Percentiles rank a stretch among this genome's conserved stretches.
Conservation (phyloP, 1,140 invertebrate species). For the Pseudomyrmex dendroicus region DNA sequence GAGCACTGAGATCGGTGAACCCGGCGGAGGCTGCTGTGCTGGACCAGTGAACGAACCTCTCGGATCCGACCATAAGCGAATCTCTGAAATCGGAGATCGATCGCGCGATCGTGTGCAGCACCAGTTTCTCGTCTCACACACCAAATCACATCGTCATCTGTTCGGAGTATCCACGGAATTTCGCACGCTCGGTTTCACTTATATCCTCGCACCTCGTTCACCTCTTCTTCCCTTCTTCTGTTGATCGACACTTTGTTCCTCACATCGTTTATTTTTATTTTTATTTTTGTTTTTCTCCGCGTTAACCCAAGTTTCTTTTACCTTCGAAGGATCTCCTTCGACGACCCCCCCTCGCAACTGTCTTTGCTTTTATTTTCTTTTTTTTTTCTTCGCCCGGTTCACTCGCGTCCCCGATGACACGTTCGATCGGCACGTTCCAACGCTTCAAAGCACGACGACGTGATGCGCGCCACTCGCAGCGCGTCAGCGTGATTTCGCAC, state of each 20-base stretch:
- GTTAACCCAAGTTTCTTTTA: conserved; percentile 32
- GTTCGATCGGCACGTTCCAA: conserved; percentile 42
- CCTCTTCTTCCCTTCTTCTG: background rate
- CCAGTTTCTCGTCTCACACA: background rate
- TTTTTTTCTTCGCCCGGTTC: conserved; percentile 24
- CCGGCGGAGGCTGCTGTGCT: conserved; percentile 12
- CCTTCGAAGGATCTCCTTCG: conserved; percentile 23
- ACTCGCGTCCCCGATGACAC: conserved; percentile 43
- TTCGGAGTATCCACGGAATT: background rate
- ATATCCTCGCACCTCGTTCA: background rate
- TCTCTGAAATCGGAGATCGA: background rate
- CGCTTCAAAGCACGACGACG: conserved; percentile 43
- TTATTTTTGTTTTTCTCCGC: background rate
- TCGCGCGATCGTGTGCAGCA: background rate
- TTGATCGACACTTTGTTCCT: background rate
- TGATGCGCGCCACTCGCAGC: conserved; percentile 68
- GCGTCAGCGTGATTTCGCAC: conserved; percentile 69
- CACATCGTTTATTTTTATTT: background rate
- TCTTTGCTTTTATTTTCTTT: background rate
- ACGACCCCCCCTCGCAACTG: conserved; percentile 3
- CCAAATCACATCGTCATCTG: background rate
- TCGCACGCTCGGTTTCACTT: background rate
- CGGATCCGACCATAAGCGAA: background rate
- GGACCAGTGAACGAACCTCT: conserved; percentile 3
- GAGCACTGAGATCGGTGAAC: conserved; percentile 4